phyloP scores from a whole-genome alignment of 2,113 vertebrate genomes.

The Lutjanus erythropterus region DNA sequence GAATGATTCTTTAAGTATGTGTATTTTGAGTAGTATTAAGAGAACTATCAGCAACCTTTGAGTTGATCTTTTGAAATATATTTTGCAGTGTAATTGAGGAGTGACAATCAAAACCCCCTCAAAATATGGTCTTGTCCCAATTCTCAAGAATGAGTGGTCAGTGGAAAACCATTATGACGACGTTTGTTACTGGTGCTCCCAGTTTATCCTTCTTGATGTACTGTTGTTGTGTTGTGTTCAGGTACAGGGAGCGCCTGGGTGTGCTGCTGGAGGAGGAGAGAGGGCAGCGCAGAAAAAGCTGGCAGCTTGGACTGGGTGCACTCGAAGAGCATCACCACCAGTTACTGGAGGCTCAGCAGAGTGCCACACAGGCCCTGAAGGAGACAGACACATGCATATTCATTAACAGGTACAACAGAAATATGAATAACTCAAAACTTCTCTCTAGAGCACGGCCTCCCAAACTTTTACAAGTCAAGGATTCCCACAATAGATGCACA shows the following conservation, averaged over 20 bases:
- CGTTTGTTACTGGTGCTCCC: neutral
- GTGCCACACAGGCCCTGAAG: slow-evolving; percentile 50
- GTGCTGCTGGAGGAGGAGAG: slow-evolving; percentile 72
- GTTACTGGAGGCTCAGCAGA: slow-evolving; percentile 67
- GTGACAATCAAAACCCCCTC: no score
- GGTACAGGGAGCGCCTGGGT: slow-evolving; percentile 71
- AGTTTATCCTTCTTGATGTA: neutral
- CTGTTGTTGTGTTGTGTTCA: slow-evolving; percentile 34
- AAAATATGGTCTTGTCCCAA: no score
- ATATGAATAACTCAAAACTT: neutral
- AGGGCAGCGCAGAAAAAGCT: slow-evolving; percentile 60
- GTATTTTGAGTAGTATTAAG: no score
- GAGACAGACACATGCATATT: slow-evolving; percentile 74
- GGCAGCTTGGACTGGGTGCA: slow-evolving; percentile 59
- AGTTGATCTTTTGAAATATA: no score
- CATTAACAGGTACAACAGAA: slow-evolving; percentile 70
- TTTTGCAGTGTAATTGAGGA: no score
- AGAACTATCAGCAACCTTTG: no score
- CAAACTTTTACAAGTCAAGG: no score
- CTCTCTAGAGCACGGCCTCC: no score
- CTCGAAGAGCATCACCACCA: slow-evolving; percentile 74
- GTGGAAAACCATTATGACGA: neutral
- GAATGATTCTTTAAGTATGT: no score
- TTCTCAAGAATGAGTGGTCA: no score
- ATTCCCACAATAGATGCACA: no score